Evolutionary conservation across 1,140 invertebrate species (phyloP).

Genomic region (Acromyrmex charruanus): DNA sequence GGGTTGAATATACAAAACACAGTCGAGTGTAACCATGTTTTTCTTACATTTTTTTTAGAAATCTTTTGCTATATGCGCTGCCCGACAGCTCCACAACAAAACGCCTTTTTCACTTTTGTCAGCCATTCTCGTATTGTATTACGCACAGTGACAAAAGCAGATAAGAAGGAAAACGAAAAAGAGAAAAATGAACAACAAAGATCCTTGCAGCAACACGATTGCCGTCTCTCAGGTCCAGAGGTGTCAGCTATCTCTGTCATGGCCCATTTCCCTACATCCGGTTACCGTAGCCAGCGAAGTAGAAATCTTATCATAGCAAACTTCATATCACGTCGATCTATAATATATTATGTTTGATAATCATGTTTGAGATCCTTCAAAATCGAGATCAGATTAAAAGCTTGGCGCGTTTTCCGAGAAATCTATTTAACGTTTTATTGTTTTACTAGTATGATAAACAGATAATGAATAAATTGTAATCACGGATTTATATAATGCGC

Average conservation of each 20-base stretch:
- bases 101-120: background rate
- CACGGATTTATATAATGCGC: conserved; percentile 2
- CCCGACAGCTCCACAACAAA: background rate
- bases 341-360: background rate
- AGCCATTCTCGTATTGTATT: background rate
- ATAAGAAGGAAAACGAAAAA: background rate
- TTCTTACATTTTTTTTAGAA: background rate
- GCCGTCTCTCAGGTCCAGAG: background rate
- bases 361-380: background rate
- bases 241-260: background rate
- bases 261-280: conserved; percentile 15
- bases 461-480: conserved; percentile 33
- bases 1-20: background rate
- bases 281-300: background rate
- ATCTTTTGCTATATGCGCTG: background rate
- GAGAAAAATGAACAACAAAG: conserved; percentile 23
- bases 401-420: background rate
- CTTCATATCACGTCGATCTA: background rate
- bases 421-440: background rate
- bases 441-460: background rate
- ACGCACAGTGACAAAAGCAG: background rate
- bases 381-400: conserved; percentile 1
- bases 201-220: background rate
- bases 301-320: background rate
- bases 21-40: background rate